These are phyloP conservation scores for Agonum fuliginosum DNA, from an alignment of 2,888 invertebrate species.

Conservation along the genomic window DNA sequence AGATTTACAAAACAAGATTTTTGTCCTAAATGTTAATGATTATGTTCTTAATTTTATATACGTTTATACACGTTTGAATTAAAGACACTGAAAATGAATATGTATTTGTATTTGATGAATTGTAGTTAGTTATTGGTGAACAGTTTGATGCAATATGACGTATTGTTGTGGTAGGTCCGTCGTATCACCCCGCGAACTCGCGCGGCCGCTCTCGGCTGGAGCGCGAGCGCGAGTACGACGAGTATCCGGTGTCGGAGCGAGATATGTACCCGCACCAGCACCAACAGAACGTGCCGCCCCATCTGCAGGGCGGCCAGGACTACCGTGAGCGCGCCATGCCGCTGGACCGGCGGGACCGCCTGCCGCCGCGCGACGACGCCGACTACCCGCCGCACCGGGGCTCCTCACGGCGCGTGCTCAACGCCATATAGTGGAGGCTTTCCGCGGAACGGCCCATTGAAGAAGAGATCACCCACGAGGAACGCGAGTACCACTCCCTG, in stretches of 20 bases:
- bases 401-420: constrained; percentile 81
- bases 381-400: constrained; percentile 73
- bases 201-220: constrained; percentile 75
- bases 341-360: constrained; percentile 64
- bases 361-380: constrained; percentile 44
- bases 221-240: constrained; percentile 75
- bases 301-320: constrained; percentile 70
- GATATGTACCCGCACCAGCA: constrained; percentile 66
- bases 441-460: constrained; percentile 73
- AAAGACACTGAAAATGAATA: too few species aligned
- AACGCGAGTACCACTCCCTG: constrained; percentile 34
- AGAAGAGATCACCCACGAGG: constrained; percentile 70
- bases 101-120: too few species aligned
- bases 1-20: too few species aligned
- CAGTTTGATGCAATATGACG: neutral
- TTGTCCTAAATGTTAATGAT: too few species aligned
- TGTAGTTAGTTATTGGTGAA: neutral
- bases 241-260: constrained; percentile 72
- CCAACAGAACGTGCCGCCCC: constrained; percentile 66
- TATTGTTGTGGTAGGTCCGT: constrained; percentile 68
- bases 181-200: constrained; percentile 72
- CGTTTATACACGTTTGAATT: too few species aligned
- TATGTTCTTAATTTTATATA: too few species aligned
- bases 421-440: constrained; percentile 82
- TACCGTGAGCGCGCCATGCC: constrained; percentile 68